A percentile compares a stretch with the other conserved stretches of the same genome.
Evolutionary conservation across 2,113 vertebrate species (phyloP).

Genomic region (Copsychus sechellarum): DNA sequence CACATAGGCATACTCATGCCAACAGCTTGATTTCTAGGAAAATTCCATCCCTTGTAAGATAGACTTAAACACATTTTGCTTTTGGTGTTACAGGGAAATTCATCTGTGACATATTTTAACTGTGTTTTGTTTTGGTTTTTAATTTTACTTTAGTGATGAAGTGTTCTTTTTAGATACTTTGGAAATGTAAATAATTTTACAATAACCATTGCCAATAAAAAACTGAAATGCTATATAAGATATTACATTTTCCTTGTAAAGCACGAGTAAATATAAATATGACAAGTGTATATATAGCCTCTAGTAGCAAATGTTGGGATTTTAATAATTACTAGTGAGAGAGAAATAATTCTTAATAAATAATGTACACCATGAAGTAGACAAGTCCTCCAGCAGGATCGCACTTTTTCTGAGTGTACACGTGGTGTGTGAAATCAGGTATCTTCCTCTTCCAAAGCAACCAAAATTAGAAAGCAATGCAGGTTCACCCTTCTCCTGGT

Average conservation of each 20-base stretch:
- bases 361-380: neutral
- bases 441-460: neutral
- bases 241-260: neutral
- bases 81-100: neutral
- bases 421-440: neutral
- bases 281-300: neutral
- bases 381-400: neutral
- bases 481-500: neutral
- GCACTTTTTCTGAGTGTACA: neutral
- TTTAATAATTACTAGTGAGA: constrained; percentile 37
- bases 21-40: constrained; percentile 17
- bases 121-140: neutral
- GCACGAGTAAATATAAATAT: neutral
- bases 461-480: neutral
- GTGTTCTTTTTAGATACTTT: neutral
- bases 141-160: neutral
- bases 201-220: neutral
- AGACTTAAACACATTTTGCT: neutral
- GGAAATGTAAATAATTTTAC: neutral
- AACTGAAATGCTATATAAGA: neutral
- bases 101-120: neutral
- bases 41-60: neutral
- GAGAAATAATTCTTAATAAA: constrained; percentile 39
- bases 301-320: neutral
- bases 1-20: neutral